Evolutionary conservation across 2,888 invertebrate genomes (phyloP).

Genomic region (Eustalomyia histrio): DNA sequence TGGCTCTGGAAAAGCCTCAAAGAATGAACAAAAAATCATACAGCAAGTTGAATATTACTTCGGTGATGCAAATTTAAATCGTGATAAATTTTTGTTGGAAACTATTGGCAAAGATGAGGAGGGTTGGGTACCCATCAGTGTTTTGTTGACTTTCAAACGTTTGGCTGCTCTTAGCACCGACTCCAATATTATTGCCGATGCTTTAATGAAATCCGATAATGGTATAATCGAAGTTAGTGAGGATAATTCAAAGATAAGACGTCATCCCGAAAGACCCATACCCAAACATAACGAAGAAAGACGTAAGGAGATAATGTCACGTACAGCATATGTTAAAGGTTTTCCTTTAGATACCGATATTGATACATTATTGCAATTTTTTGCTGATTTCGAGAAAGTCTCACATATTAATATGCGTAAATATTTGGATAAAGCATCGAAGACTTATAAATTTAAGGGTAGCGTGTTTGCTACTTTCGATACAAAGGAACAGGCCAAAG

Average conservation of each 20-base stretch:
- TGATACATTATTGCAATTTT: constrained; percentile 87
- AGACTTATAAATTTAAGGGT: constrained; percentile 89
- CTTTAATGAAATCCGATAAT: constrained; percentile 87
- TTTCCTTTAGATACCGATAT: constrained; percentile 86
- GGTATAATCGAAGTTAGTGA: constrained; percentile 86
- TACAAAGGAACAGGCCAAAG: constrained; percentile 88
- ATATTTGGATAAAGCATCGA: constrained; percentile 83
- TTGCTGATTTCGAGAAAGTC: constrained; percentile 84
- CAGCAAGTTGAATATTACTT: constrained; percentile 84
- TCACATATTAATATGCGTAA: constrained; percentile 85
- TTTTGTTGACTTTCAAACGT: constrained; percentile 93
- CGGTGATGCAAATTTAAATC: constrained; percentile 94
- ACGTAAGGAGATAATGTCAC: constrained; percentile 86
- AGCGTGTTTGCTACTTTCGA: constrained; percentile 95
- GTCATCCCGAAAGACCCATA: constrained; percentile 84
- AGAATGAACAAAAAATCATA: constrained; percentile 81
- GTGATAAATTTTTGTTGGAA: constrained; percentile 95
- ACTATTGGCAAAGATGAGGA: constrained; percentile 92
- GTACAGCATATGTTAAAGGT: constrained; percentile 94
- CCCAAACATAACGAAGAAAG: constrained; percentile 92
- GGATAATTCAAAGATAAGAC: constrained; percentile 83
- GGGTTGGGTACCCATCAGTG: constrained; percentile 93
- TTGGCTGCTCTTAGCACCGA: constrained; percentile 87
- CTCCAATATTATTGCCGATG: constrained; percentile 84
- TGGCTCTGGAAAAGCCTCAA: constrained; percentile 14